These are phyloP conservation scores for Onychostoma macrolepis DNA, from an alignment of 2,113 vertebrate species.

Conservation along the genomic window DNA sequence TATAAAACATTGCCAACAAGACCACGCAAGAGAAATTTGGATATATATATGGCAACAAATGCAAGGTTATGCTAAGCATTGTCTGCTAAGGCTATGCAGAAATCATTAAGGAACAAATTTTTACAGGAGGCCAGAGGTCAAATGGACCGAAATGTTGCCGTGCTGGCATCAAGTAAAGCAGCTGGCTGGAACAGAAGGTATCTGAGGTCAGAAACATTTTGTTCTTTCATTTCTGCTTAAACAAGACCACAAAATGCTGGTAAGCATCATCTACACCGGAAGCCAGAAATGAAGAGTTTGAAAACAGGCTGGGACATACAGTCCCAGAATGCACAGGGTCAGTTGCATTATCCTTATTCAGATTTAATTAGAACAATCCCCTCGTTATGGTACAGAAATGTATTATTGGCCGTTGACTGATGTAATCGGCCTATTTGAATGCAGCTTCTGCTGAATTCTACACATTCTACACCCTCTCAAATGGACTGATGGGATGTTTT, in stretches of 20 bases:
- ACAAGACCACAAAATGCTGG: background rate
- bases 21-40: background rate
- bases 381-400: slow-evolving; percentile 16
- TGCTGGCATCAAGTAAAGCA: slow-evolving; percentile 13
- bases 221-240: slow-evolving; percentile 12
- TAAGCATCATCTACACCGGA: background rate
- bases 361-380: slow-evolving; percentile 45
- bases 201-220: slow-evolving; percentile 45
- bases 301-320: background rate
- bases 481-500: slow-evolving; percentile 43
- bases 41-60: slow-evolving; percentile 1
- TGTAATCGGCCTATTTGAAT: slow-evolving; percentile 48
- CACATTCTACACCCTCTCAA: slow-evolving; percentile 27
- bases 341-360: slow-evolving; percentile 29
- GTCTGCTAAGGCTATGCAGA: background rate
- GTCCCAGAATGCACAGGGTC: slow-evolving; percentile 24
- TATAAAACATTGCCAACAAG: background rate
- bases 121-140: slow-evolving; percentile 22
- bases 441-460: slow-evolving; percentile 26
- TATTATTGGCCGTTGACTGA: slow-evolving; percentile 53
- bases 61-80: slow-evolving; percentile 15
- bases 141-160: slow-evolving; percentile 20
- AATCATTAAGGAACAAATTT: slow-evolving; percentile 43
- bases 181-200: slow-evolving; percentile 40
- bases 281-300: background rate